phyloP scores from a whole-genome alignment of 53 echinoderm and acorn worm genomes.

The Patiria pectinifera region DNA sequence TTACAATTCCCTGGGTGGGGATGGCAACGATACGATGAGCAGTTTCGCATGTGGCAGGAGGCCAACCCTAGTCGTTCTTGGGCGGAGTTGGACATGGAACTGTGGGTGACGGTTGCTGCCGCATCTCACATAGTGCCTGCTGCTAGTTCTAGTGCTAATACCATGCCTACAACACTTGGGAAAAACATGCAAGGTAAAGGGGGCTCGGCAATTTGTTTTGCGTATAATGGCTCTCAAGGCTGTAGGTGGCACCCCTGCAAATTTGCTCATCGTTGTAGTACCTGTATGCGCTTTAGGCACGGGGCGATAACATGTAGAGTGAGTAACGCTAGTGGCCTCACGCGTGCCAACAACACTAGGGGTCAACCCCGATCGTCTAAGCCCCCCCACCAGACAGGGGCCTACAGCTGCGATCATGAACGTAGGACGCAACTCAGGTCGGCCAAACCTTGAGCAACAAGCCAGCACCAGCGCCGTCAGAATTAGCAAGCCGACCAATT shows the following conservation, averaged over 20 bases:
- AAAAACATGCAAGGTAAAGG: neutral
- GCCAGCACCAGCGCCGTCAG: too few species aligned
- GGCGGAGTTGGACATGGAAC: neutral
- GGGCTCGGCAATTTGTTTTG: neutral
- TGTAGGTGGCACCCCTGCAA: neutral
- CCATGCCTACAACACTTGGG: too few species aligned
- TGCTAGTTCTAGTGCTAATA: too few species aligned
- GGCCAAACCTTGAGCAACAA: too few species aligned
- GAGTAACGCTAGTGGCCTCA: neutral
- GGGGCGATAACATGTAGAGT: neutral
- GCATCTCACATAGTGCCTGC: neutral
- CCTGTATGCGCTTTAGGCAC: neutral
- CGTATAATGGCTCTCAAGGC: neutral
- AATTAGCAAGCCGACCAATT: too few species aligned
- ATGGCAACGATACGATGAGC: slow-evolving; percentile 56
- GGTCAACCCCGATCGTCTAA: too few species aligned
- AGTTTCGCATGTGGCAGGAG: slow-evolving; percentile 39
- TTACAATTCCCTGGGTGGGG: slow-evolving; percentile 30
- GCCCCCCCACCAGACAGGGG: too few species aligned
- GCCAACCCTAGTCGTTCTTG: neutral
- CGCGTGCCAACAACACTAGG: neutral
- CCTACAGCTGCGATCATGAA: too few species aligned
- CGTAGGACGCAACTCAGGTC: too few species aligned
- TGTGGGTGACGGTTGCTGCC: slow-evolving; percentile 15
- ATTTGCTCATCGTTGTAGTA: slow-evolving; percentile 7